These are phyloP conservation scores for Vultur gryphus DNA, from an alignment of 2,797 vertebrate species.

Conservation along the genomic window DNA sequence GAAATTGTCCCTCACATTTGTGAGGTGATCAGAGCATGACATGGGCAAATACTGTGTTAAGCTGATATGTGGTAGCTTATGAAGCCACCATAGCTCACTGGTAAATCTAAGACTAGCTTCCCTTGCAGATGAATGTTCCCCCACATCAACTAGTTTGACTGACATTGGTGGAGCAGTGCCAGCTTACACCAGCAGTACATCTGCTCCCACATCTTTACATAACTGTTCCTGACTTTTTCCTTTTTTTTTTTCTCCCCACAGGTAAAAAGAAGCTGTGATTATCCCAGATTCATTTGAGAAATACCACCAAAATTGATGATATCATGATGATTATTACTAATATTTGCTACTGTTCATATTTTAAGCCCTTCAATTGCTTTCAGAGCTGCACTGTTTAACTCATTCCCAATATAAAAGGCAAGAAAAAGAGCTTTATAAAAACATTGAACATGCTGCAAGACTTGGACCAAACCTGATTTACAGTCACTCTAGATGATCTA, in stretches of 20 bases:
- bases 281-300: not conserved
- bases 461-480: constrained; percentile 16
- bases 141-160: constrained; percentile 25
- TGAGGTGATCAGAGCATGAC: not conserved
- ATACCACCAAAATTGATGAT: not conserved
- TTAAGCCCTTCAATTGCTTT: not conserved
- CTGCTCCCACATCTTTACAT: constrained; percentile 51
- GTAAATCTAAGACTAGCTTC: not conserved
- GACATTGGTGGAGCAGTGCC: not conserved
- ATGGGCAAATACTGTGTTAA: not conserved
- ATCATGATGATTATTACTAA: not conserved
- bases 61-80: not conserved
- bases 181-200: constrained; percentile 29
- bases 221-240: not conserved
- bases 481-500: constrained; percentile 49
- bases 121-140: not conserved
- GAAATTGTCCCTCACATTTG: not conserved
- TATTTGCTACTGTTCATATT: not conserved
- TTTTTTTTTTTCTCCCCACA: not conserved
- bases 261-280: constrained; percentile 2
- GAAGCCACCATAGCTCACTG: not conserved
- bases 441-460: not conserved
- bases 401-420: not conserved
- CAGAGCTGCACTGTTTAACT: not conserved
- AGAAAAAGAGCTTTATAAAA: not conserved